phyloP scores from a whole-genome alignment of 2,797 vertebrate species.

The Carcharodon carcharias region DNA sequence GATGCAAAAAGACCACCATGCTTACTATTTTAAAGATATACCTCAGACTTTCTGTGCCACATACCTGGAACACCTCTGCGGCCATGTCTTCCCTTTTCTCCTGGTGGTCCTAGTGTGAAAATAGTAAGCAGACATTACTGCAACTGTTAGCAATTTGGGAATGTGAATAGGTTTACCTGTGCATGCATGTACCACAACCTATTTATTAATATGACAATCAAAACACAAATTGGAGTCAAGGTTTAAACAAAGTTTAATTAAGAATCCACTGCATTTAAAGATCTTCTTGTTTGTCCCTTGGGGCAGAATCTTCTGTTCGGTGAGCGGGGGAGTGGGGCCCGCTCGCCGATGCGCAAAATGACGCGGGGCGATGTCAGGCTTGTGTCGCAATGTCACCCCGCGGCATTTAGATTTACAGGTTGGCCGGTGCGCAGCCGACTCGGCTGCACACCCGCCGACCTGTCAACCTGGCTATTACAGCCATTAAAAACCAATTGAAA shows the following conservation, averaged over 20 bases:
- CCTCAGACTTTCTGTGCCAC: not conserved
- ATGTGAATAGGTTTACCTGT: not conserved
- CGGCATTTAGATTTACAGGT: too few species aligned
- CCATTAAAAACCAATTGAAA: too few species aligned
- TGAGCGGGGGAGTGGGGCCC: too few species aligned
- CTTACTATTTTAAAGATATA: not conserved
- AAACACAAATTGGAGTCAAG: not conserved
- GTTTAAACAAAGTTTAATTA: not conserved
- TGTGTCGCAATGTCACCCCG: too few species aligned
- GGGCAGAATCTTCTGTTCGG: too few species aligned
- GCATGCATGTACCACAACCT: too few species aligned
- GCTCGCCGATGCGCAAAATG: too few species aligned
- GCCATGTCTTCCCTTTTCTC: conserved; percentile 44
- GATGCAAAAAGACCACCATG: not conserved
- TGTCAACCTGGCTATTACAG: too few species aligned
- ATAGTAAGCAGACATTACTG: conserved; percentile 39
- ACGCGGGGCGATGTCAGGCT: too few species aligned
- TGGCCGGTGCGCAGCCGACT: too few species aligned
- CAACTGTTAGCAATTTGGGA: not conserved
- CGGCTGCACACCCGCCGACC: too few species aligned
- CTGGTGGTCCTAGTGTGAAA: conserved; percentile 43
- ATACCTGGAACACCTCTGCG: conserved; percentile 43
- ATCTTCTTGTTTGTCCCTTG: not conserved
- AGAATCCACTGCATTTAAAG: not conserved
- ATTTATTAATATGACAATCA: not conserved